A percentile compares a stretch with the other conserved stretches of the same genome.
Evolutionary conservation across 2,797 vertebrate species (phyloP).

Genomic region (Denticeps clupeoides): DNA sequence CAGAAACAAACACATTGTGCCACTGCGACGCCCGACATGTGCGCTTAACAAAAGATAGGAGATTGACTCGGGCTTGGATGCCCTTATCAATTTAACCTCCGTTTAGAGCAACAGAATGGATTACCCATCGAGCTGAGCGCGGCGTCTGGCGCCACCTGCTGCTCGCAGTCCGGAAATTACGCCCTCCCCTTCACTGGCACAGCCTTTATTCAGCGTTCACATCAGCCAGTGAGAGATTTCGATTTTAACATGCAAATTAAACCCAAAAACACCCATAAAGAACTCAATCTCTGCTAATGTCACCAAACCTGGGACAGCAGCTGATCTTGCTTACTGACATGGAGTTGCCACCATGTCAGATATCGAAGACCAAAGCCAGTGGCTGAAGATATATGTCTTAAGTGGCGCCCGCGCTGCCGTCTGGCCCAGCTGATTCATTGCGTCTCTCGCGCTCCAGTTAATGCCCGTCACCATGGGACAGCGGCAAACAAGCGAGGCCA

Average conservation of each 20-base stretch:
- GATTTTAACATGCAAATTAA: too few species aligned
- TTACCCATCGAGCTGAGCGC: conserved; percentile 29
- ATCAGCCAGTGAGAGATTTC: too few species aligned
- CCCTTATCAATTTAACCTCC: conserved; percentile 49
- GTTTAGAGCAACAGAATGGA: conserved; percentile 43
- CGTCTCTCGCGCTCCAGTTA: conserved; percentile 62
- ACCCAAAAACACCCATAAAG: too few species aligned
- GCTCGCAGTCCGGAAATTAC: too few species aligned
- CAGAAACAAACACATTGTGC: neutral
- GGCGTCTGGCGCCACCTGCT: too few species aligned
- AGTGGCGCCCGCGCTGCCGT: neutral
- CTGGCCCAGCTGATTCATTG: neutral
- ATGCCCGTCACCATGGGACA: conserved; percentile 56
- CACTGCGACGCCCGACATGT: conserved; percentile 5
- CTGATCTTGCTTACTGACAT: too few species aligned
- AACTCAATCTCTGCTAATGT: too few species aligned
- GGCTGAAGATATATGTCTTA: neutral
- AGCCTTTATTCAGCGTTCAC: too few species aligned
- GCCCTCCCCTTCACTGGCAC: too few species aligned
- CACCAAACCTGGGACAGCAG: too few species aligned
- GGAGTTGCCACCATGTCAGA: too few species aligned
- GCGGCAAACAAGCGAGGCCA: conserved; percentile 55
- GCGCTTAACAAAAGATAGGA: conserved; percentile 38
- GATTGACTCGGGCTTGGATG: conserved; percentile 36
- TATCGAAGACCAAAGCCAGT: too few species aligned